Percentiles rank a stretch among this genome's conserved stretches.
Evolutionary conservation across 2,113 vertebrate species (phyloP).

Genomic region (Pollimyrus isidori): DNA sequence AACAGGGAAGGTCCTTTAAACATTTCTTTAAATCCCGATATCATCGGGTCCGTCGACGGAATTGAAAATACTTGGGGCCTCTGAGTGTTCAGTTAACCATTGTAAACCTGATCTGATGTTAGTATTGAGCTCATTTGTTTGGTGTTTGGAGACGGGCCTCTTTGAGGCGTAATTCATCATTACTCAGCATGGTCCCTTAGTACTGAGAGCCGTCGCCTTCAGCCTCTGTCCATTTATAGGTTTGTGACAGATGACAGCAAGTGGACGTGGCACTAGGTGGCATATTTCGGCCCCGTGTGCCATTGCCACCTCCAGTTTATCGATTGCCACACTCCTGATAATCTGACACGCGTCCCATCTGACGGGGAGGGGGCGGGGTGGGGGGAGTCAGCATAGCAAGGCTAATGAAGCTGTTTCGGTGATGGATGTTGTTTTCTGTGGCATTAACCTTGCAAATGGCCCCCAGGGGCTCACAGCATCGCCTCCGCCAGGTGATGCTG

Average conservation of each 20-base stretch:
- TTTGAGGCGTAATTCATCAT: constrained; percentile 71
- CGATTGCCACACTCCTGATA: constrained; percentile 85
- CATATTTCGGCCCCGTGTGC: constrained; percentile 57
- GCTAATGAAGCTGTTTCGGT: constrained; percentile 79
- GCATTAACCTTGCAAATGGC: constrained; percentile 77
- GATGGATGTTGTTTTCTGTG: constrained; percentile 79
- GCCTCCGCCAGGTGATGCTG: neutral
- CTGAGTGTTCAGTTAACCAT: constrained; percentile 48
- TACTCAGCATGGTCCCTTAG: constrained; percentile 61
- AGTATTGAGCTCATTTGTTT: constrained; percentile 41
- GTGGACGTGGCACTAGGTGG: constrained; percentile 62
- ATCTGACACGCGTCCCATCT: constrained; percentile 81
- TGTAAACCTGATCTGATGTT: constrained; percentile 43
- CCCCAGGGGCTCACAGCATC: constrained; percentile 50
- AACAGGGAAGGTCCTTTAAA: neutral
- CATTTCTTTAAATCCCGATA: neutral
- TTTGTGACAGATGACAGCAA: constrained; percentile 72
- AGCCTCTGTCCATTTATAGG: constrained; percentile 75
- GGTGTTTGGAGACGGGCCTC: constrained; percentile 42
- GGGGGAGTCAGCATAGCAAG: constrained; percentile 70
- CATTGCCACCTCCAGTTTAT: constrained; percentile 63
- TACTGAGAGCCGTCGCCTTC: constrained; percentile 67
- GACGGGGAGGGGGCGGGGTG: constrained; percentile 70
- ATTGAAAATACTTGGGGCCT: constrained; percentile 36
- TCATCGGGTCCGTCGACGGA: neutral